Evolutionary conservation across 2,113 vertebrate species (phyloP), one percentile per base, ranked within the genome.

Genomic region (Ramphastos sulfuratus): DNA sequence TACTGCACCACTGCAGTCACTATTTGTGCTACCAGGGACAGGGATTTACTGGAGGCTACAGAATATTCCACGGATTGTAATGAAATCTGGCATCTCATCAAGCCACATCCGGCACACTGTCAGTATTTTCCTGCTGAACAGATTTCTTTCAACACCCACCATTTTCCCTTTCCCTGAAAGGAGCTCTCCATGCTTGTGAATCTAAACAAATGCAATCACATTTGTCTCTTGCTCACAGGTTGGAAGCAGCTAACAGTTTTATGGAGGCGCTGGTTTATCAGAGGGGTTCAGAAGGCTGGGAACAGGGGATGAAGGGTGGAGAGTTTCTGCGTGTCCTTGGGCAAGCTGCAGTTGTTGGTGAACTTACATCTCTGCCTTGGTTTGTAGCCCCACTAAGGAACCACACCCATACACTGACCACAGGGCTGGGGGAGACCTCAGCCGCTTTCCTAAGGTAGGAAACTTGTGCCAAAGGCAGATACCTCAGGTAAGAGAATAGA

Each of bases 31-130:
- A 92, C 82, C 48, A 94, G 82, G 90, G 85, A 93, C 55, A 87
- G 82, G 82, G 94, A 96, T 96, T 97, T 95, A 96, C 92, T 94
- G 92, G 82, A 90, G 87, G 79, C 87, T 91, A 91, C 56, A 56
- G 80, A 65, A 59, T 75, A 94, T 91, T 97, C 86, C 71, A 55
- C 0, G 63, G 54, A 30, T 81, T 90, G 95, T 90, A 96, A 96
- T 72, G 95, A 97, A 96, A 96, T 61, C 79, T 88, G 84, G 82
- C 92, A 90, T 33, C 70, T 96, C 87, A 95, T 89, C 93, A 94
- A 85, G 75, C 81, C 70, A 88, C 85, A 96, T 95, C 90, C 91
- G 24, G 93, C 46, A 54, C 94, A 93, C 95, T 71, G 76, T 94
- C 71, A 82, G 87, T 83, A 90, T 95, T 92, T 92, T 89, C 79